phyloP scores from a whole-genome alignment of 2,888 invertebrate genomes.

The Lasioglossum zephyrum region DNA sequence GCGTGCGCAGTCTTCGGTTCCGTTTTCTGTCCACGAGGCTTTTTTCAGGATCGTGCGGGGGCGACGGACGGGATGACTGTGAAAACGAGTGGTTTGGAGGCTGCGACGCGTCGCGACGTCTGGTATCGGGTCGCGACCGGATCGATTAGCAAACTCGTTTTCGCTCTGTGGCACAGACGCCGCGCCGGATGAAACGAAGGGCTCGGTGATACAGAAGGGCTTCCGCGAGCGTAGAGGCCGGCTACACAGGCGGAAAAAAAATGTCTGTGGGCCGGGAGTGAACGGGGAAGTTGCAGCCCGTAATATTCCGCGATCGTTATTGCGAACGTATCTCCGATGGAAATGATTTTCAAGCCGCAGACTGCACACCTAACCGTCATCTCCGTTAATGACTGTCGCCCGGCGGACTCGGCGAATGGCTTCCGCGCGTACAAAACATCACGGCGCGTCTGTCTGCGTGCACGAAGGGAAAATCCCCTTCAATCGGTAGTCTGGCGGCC shows the following conservation, averaged over 20 bases:
- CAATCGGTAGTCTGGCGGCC: conserved; percentile 46
- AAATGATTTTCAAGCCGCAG: conserved; percentile 75
- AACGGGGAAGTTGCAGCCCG: conserved; percentile 29
- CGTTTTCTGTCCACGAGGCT: neutral
- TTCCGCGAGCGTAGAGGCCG: conserved; percentile 6
- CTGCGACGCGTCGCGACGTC: conserved; percentile 28
- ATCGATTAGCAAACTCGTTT: conserved; percentile 73
- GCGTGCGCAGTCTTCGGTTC: neutral
- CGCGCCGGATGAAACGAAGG: conserved; percentile 25
- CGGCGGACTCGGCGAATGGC: conserved; percentile 41
- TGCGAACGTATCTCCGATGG: conserved; percentile 64
- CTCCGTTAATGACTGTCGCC: conserved; percentile 78
- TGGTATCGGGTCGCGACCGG: conserved; percentile 63
- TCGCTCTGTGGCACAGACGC: conserved; percentile 31
- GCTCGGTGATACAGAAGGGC: conserved; percentile 13
- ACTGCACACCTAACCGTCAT: conserved; percentile 74
- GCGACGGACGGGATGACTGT: neutral
- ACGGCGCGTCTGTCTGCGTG: neutral
- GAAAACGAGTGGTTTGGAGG: neutral
- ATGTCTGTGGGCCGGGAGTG: neutral
- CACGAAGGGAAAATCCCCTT: conserved; percentile 49
- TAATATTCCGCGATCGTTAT: conserved; percentile 75
- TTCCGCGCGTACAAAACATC: conserved; percentile 43
- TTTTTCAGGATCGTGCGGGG: conserved; percentile 9
- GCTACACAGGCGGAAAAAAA: conserved; percentile 2